Base-by-base conservation (phyloP, 2,888 invertebrate genomes). In the Catocala sponsa region DNA sequence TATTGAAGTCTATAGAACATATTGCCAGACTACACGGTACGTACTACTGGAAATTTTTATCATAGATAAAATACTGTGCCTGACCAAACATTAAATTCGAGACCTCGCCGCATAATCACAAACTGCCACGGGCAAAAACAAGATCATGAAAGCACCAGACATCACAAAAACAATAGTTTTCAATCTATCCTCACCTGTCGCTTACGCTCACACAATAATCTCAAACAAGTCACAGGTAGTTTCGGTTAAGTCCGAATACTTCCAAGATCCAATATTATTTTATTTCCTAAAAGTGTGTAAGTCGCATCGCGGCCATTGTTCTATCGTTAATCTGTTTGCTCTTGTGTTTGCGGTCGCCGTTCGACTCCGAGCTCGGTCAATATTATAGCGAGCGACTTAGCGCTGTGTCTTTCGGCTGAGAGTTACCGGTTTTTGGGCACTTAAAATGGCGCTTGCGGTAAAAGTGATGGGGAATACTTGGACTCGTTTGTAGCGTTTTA, bases 321-420 rank as follows among this genome's bases (percentile, higher is more conserved):
- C 81, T 77, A 76, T 78, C 70, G 85, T 86, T 91, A 91, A 91
- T 91, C 90, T 91, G 91, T 91, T 91, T 90, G 88, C 81, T 74
- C 66, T 70, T 64, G 72, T 87, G 87, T 89, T 88, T 88, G 87
- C 82, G 79, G 83, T 77, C 84, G 82, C 83, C 73, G 85, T 85
- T 88, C 81, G 82, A 85, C 80, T 82, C 85, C 83, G 82, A 7
- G 53, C 79, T 82, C 76, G 69, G 89, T 90, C 85, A 91, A 91
- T 88, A 91, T 90, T 90, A 79, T 84, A 75, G 75, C 79, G 82
- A 85, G 81, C 80, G 79, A 81, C 70, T 81, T 74, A 76, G 81
- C 79, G 70, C 66, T 78, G 76, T 80, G 81, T 84, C 81, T 81
- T 79, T 82, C 70, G 75, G 70, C 63, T 48, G 74, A 74, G 72